These are phyloP conservation scores for Alcis repandata DNA, from an alignment of 2,888 invertebrate genomes.

Conservation along the genomic window DNA sequence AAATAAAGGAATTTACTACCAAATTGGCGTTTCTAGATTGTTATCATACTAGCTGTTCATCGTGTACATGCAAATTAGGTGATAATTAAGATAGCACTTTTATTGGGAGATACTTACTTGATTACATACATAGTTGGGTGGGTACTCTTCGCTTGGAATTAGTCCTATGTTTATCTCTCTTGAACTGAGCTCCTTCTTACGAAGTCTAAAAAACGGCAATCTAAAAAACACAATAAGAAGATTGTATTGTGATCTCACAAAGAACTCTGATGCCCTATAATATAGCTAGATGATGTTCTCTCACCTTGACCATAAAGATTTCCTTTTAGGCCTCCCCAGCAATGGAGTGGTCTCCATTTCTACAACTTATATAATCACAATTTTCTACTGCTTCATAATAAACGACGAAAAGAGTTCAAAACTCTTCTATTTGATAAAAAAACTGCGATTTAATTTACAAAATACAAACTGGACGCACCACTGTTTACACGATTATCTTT, in stretches of 20 bases:
- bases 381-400: slow-evolving; percentile 41
- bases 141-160: slow-evolving; percentile 93
- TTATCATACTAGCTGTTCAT: neutral
- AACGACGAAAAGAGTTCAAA: neutral
- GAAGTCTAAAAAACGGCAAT: slow-evolving; percentile 92
- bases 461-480: slow-evolving; percentile 24
- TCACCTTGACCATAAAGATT: slow-evolving; percentile 83
- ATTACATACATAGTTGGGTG: slow-evolving; percentile 98
- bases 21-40: neutral
- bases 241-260: slow-evolving; percentile 26
- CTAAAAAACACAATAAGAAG: slow-evolving; percentile 79
- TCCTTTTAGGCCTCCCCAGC: slow-evolving; percentile 72
- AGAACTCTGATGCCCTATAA: slow-evolving; percentile 22
- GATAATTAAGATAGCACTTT: slow-evolving; percentile 23
- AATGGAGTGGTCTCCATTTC: slow-evolving; percentile 81
- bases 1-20: neutral
- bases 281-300: slow-evolving; percentile 17
- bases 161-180: slow-evolving; percentile 93
- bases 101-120: slow-evolving; percentile 82
- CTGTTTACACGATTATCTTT: slow-evolving; percentile 34
- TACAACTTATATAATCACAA: slow-evolving; percentile 32
- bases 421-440: neutral
- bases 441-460: slow-evolving; percentile 19
- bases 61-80: slow-evolving; percentile 3
- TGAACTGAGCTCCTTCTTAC: slow-evolving; percentile 91